Base-by-base conservation (phyloP, 2,888 invertebrate genomes). In the Agrochola lota region DNA sequence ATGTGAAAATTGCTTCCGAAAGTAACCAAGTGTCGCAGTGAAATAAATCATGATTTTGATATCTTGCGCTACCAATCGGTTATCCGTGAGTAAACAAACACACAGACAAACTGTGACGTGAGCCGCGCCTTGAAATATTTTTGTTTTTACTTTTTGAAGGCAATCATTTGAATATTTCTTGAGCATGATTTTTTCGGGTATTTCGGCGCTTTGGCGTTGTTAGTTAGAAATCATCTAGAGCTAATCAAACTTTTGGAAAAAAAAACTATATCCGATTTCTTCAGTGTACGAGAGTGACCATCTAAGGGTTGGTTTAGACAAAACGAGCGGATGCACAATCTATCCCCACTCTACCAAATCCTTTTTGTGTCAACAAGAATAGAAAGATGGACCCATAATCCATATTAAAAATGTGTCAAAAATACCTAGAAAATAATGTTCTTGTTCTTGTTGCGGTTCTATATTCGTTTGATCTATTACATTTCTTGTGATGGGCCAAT, bases 1-100 rank as follows among this genome's bases (percentile, higher is more conserved):
- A 91, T 91, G 88, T 89, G 91, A 90, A 93, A 94, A 94, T 92
- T 93, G 91, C 88, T 92, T 91, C 85, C 86, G 87, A 85, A 90
- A 87, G 87, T 90, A 91, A 90, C 89, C 85, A 91, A 90, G 73
- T 90, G 90, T 87, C 87, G 82, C 85, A 84, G 80, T 87, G 85
- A 88, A 88, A 94, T 93, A 92, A 92, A 93, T 94, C 90, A 90
- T 77, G 75, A 81, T 81, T 89, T 87, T 86, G 71, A 89, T 88
- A 84, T 87, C 85, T 89, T 85, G 52, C 62, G 71, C 67, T 78
- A 60, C 63, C 77, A 62, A 79, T 85, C 78, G 71, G 71, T 75
- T 86, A 78, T 17, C 30, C 67, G 74, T 85, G 85, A 83, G 85
- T 87, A 88, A 83, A 88, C 77, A 86, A 82, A 87, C 74, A 78